Evolutionary conservation across 2,113 vertebrate species (phyloP).

Genomic region (Gymnocephalus cernua): DNA sequence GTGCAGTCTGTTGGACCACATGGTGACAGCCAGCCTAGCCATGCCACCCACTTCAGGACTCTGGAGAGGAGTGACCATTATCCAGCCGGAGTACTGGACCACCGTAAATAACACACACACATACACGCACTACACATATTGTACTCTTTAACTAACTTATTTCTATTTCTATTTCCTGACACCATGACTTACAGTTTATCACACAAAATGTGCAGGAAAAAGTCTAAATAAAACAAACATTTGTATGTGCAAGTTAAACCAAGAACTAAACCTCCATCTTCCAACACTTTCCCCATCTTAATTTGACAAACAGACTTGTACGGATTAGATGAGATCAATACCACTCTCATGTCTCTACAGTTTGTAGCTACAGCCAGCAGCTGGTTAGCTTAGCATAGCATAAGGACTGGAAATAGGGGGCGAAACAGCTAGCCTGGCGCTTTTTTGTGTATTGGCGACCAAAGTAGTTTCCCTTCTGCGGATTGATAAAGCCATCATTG

Average conservation of each 20-base stretch:
- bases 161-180: neutral
- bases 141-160: neutral
- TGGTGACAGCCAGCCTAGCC: conserved; percentile 92
- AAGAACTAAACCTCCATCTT: neutral
- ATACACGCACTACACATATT: neutral
- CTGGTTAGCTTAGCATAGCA: neutral
- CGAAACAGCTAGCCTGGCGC: too few relatives aligned
- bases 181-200: neutral
- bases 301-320: too few relatives aligned
- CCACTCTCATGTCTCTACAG: too few relatives aligned
- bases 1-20: conserved; percentile 92
- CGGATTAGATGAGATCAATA: too few relatives aligned
- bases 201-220: neutral
- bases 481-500: too few relatives aligned
- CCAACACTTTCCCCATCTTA: too few relatives aligned
- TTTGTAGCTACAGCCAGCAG: neutral
- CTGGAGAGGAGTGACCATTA: conserved; percentile 92
- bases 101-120: conserved; percentile 60
- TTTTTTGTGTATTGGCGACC: too few relatives aligned
- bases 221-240: too few relatives aligned
- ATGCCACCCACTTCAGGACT: conserved; percentile 92
- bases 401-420: neutral
- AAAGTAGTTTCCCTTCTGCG: too few relatives aligned
- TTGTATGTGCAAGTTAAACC: neutral
- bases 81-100: conserved; percentile 77